Conservation (phyloP, 2,113 vertebrate species). For the Epinephelus cyanopodus region DNA sequence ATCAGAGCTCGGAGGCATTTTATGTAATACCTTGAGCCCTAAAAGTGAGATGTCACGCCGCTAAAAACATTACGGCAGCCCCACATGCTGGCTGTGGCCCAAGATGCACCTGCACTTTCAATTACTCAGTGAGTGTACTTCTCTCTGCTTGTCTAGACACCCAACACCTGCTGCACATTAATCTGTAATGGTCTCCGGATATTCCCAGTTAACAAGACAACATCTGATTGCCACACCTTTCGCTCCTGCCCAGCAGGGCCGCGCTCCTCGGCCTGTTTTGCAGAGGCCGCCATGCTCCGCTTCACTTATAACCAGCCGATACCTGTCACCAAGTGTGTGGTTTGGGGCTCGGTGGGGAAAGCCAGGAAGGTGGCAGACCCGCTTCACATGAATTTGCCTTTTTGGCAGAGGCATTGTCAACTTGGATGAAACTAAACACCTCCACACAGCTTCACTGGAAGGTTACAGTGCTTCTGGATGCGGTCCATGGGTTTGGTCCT, state of each 20-base stretch:
- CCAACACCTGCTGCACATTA: conserved; percentile 80
- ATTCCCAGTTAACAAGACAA: conserved; percentile 71
- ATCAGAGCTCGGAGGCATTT: conserved; percentile 53
- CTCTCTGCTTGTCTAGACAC: conserved; percentile 74
- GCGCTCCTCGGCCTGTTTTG: not conserved
- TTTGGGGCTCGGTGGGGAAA: conserved; percentile 37
- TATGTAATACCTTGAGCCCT: conserved; percentile 63
- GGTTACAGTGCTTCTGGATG: conserved; percentile 68
- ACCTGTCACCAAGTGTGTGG: conserved; percentile 56
- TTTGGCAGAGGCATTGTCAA: conserved; percentile 56
- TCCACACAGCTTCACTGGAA: conserved; percentile 45
- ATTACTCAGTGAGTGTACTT: conserved; percentile 67
- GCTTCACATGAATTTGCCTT: conserved; percentile 63
- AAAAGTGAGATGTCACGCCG: conserved; percentile 70
- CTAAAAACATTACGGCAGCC: conserved; percentile 68
- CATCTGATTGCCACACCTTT: conserved; percentile 74
- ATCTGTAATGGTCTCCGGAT: conserved; percentile 68
- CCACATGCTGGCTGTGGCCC: conserved; percentile 61
- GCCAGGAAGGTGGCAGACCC: conserved; percentile 68
- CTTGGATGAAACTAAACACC: conserved; percentile 72
- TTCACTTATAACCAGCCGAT: conserved; percentile 35
- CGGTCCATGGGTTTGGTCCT: conserved; percentile 54
- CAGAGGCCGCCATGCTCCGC: conserved; percentile 16
- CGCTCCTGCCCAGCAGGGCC: conserved; percentile 22
- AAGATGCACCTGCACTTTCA: conserved; percentile 83